Evolutionary conservation across 2,797 vertebrate species (phyloP), one percentile per base, ranked within the genome.

Genomic region (Potorous gilbertii): DNA sequence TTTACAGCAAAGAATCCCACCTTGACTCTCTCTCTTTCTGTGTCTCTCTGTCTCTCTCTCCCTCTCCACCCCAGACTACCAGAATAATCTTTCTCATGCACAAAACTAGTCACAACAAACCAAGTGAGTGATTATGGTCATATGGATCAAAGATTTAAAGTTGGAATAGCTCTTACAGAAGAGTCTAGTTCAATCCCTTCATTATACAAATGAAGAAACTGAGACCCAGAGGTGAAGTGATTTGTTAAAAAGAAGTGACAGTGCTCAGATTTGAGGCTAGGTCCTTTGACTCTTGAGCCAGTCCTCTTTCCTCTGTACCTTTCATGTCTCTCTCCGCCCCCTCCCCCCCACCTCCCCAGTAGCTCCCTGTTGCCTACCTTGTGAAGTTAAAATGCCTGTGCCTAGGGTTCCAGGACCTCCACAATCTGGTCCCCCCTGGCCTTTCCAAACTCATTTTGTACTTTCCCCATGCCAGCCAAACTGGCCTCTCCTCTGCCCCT

Each of bases 211-310:
- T 90, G n/a, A 56, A 95, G 50, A 90, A 31, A n/a, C 55, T 92
- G 74, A 94, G 18, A 2, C 40, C 40, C 57, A 81, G 4, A 91
- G 91, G 24, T 18, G 74, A 81, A 46, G 18, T 81, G n/a, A 46
- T 24, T 81, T 81, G 40, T 4, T 81, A n/a, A 81, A 46, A 74
- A 74, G 91, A 81, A n/a, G 54, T 57, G n/a, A 13, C 40, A 50
- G 56, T 92, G 90, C 90, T 54, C 34, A 54, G 40, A 50, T 87
- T 91, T n/a, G 91, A 96, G 92, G 96, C 54, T 46, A 95, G 74
- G 55, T 94, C 92, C 92, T 57, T 87, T 50, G 40, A 94, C 54
- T 55, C 56, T 54, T 50, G 13, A 96, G 10, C 56, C 62, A 50
- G 89, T 3, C 66, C 18, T 4, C 14, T 55, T 24, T 54, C 50